Evolutionary conservation across 2,888 invertebrate genomes (phyloP), one percentile per base, ranked within the genome.

Genomic region (Ashinkailepas kermadecensis): DNA sequence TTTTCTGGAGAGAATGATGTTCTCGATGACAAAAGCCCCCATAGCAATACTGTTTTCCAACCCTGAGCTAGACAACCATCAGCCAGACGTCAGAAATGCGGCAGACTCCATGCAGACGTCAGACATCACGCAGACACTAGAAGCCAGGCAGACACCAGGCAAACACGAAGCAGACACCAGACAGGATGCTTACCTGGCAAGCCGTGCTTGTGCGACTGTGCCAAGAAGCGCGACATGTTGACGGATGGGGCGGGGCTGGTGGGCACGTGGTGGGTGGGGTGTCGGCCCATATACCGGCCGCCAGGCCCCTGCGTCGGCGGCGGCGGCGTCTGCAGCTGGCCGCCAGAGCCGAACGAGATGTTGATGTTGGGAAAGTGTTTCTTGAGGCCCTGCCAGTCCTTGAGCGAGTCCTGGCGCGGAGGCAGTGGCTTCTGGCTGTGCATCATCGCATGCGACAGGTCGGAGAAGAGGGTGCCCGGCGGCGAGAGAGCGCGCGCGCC

Each of bases 101-200:
- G 4, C 39, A 39, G 39, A 39, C 39, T 1, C 39, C 39, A 39
- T 39, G 39, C 39, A 39, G 39, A 39, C 39, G 39, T 39, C 39
- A 39, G 39, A 39, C 39, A 39, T 39, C 39, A 39, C 39, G 39
- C 39, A 39, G 39, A 39, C 4, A 39, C 39, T 39, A 39, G 39
- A 39, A 39, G 39, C 39, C 39, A 39, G 39, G 4, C 39, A 4
- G 4, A 39, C 39, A 39, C 39, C 39, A 39, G 39, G 39, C 39
- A 39, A 39, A 39, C 39, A 39, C 39, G 1, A 1, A 39, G 39
- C 39, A 39, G 39, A 39, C 39, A 39, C 39, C 39, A 15, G 59
- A 15, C 59, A 11, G 7, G 59, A 15, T 87, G 86, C 90, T 89
- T 85, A 88, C 88, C 86, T 82, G 80, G 54, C 89, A 67, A 79